Evolutionary conservation across 2,888 invertebrate species (phyloP), one percentile per base, ranked within the genome.

Genomic region (Eupithecia abbreviata): DNA sequence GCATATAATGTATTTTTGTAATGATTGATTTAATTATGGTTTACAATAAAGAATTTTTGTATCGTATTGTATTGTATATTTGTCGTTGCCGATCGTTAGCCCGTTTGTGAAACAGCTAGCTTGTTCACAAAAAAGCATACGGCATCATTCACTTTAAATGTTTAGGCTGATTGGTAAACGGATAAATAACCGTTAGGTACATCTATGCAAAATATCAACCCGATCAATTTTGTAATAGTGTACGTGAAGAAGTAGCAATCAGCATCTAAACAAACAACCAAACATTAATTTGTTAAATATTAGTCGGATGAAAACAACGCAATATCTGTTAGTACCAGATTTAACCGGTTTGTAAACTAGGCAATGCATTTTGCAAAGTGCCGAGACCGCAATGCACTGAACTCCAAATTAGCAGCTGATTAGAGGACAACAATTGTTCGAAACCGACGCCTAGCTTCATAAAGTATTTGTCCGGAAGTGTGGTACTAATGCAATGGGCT

Each of bases 341-440:
- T 67, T 13, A 15, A 71, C 47, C 72, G 18, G 75, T 75, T 69
- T 13, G 13, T 47, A 74, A 78, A 76, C 30, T 72, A 71, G 76
- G 66, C 74, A 72, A 69, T 76, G 76, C 75, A 71, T 75, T 78
- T 72, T 69, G 72, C 67, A 51, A 68, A 73, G 62, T 73, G 70
- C 72, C 49, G 30, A n/a, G 9, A 78, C 78, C 78, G 62, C 78
- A 72, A 70, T 76, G 76, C 66, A 72, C 43, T 45, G 67, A 68
- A 43, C 69, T 70, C 65, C 30, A 67, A 69, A 70, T 76, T 76
- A 74, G 72, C 76, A 76, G 74, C 72, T 76, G 76, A 76, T 76
- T 78, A 76, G 75, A 78, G 78, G 41, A 66, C 65, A 66, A 51
- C 30, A 75, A 72, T 72, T 55, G 58, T 49, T 30, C 41, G 45